Conservation (phyloP, 2,797 vertebrate genomes). For the Sebastes dallii region DNA sequence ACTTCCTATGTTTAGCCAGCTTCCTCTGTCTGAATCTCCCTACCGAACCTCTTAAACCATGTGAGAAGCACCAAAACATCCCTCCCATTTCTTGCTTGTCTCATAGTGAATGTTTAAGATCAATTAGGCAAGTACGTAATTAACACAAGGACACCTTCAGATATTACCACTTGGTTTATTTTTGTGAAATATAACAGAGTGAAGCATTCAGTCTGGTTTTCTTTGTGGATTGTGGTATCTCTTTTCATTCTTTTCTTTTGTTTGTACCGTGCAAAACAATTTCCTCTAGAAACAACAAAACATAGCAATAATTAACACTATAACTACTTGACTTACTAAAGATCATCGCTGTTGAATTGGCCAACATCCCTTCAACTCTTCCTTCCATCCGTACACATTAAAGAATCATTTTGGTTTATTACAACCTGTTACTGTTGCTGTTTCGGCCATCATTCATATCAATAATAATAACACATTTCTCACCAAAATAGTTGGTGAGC, state of each 20-base stretch:
- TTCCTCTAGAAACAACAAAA: background rate
- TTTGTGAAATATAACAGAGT: background rate
- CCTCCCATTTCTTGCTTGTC: background rate
- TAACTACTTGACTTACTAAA: background rate
- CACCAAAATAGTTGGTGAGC: background rate
- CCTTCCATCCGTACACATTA: background rate
- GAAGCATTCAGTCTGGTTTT: background rate
- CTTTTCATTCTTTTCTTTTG: background rate
- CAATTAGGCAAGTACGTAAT: background rate
- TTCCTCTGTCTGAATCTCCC: background rate
- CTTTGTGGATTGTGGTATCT: background rate
- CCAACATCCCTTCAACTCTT: background rate
- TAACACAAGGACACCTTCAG: background rate
- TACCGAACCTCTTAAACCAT: background rate
- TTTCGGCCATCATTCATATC: background rate
- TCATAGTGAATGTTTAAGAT: background rate
- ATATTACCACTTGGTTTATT: conserved; percentile 28
- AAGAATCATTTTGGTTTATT: background rate
- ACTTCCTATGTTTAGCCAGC: conserved; percentile 27
- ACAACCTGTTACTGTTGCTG: background rate
- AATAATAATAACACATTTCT: background rate
- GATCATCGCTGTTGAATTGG: background rate
- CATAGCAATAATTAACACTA: background rate
- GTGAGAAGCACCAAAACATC: background rate
- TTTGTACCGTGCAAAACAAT: background rate